Evolutionary conservation across 2,113 vertebrate species (phyloP), one percentile per base, ranked within the genome.

Genomic region (Cairina moschata): DNA sequence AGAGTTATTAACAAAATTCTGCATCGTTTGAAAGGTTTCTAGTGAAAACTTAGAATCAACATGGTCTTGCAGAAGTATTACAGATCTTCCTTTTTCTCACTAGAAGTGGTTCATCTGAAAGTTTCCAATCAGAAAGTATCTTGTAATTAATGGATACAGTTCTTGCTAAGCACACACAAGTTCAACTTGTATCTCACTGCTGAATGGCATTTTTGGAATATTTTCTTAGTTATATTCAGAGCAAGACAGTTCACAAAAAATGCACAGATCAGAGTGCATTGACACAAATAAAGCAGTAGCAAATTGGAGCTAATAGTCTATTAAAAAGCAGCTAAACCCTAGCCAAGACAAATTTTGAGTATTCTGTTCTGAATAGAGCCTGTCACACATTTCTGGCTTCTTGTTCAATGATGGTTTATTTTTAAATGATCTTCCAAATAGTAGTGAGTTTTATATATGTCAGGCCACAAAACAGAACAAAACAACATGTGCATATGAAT

Each of bases 401-500:
- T 79, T 95, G 38, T 81, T 88, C 86, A 78, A 50, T 78, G 42
- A 42, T 60, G 50, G 34, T 82, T 95, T 97, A 92, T 96, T 95
- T 97, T 96, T 79, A 96, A 91, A 83, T 84, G 67, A 80, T 91
- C 46, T 79, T 85, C 42, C 72, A 94, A 88, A 93, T 31, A 82
- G 17, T 46, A 92, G 17, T 58, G 89, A 96, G 75, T 34, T 72
- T 83, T 94, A 42, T 92, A 40, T 66, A 81, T 94, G 66, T 74
- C 92, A 96, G 68, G 87, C 58, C 52, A 94, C 66, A 94, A 92
- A 94, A 54, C 29, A 92, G 88, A 97, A 94, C 63, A 93, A 96
- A 97, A 93, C 52, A 81, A 60, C 88, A 88, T 93, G 91, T 93
- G 87, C 31, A 0, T 89, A 34, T 77, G 85, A 55, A 92, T 93